A percentile compares a stretch with the other conserved stretches of the same genome.
These are phyloP conservation scores for Ceratoteleas bidentatus DNA, from an alignment of 1,140 invertebrate genomes.

Conservation along the genomic window DNA sequence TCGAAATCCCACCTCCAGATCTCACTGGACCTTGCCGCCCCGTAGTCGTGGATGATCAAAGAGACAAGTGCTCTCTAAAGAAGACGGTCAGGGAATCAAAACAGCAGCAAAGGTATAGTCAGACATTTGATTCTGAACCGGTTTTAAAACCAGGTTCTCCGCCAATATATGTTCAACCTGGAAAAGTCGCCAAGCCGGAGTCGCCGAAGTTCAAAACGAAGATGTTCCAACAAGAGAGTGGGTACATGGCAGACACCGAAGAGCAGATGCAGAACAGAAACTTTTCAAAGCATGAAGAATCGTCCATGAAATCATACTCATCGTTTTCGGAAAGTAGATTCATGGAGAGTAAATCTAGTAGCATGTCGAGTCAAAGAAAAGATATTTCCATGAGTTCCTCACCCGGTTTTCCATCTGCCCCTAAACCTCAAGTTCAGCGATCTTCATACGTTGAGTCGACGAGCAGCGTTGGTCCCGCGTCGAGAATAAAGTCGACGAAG, in stretches of 20 bases:
- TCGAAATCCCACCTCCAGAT: conserved; percentile 82
- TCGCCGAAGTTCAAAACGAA: conserved; percentile 83
- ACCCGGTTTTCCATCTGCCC: conserved; percentile 53
- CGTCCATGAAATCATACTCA: conserved; percentile 70
- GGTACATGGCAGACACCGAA: conserved; percentile 88
- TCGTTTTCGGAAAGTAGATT: conserved; percentile 74
- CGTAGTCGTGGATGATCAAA: conserved; percentile 71
- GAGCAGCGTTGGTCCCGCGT: conserved; percentile 56
- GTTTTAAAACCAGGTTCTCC: conserved; percentile 82
- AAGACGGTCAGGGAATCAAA: conserved; percentile 71
- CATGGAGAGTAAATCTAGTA: conserved; percentile 71
- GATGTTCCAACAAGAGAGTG: conserved; percentile 82
- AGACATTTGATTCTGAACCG: conserved; percentile 68
- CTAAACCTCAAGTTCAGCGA: conserved; percentile 71
- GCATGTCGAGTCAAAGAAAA: conserved; percentile 71
- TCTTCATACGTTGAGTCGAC: conserved; percentile 74
- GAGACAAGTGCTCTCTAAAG: conserved; percentile 68
- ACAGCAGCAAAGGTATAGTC: conserved; percentile 70
- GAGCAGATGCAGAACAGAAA: conserved; percentile 77
- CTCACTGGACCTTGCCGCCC: conserved; percentile 81
- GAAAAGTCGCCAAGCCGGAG: conserved; percentile 79
- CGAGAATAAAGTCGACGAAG: conserved; percentile 71
- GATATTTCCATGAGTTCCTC: conserved; percentile 62
- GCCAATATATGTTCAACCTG: conserved; percentile 80
- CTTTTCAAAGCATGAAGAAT: conserved; percentile 74